Evolutionary conservation across 53 echinoderm and acorn worm species (phyloP), one percentile per base, ranked within the genome.

Genomic region (Zoroaster sp.): DNA sequence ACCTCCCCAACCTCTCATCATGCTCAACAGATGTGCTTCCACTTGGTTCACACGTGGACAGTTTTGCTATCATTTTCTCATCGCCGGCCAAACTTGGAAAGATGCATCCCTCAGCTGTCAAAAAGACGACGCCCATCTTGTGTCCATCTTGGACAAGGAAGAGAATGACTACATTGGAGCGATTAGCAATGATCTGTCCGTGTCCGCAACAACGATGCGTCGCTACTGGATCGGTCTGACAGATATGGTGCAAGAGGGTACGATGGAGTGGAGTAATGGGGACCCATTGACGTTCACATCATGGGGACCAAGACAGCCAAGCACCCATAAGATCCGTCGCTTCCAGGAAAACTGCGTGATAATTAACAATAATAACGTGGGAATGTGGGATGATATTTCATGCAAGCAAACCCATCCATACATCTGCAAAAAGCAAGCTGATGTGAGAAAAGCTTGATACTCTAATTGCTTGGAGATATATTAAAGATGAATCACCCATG

Each of bases 151-250:
- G 54, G 38, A 35, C 59, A 44, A 55, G 54, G 78, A 33, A 0
- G 78, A 78, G 78, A 78, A 78, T n/a, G 78, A 78, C 40, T 78
- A 4, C 38, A 15, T 78, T 28, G 55, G 14, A 14, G 37, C 17
- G 45, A 55, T 78, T 37, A 78, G 78, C 38, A 36, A 78, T 23
- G 78, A 78, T 4, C 54, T 78, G 2, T 78, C 78, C 8, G 78
- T 52, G 23, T 53, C 78, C 5, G 30, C 37, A 20, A 53, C 78
- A 5, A 54, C 78, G n/a, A 78, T 78, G 78, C 78, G 78, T 14
- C 78, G 78, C 18, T 78, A 34, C 36, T 78, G 78, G 78, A 54
- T 78, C 78, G 78, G 78, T 45, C 23, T 78, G 78, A 78, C 5
- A 7, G 78, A 78, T 53, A 6, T 17, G 18, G 4, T 4, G 0